phyloP scores from a whole-genome alignment of 1,140 invertebrate genomes.

The Antheraea pernyi region DNA sequence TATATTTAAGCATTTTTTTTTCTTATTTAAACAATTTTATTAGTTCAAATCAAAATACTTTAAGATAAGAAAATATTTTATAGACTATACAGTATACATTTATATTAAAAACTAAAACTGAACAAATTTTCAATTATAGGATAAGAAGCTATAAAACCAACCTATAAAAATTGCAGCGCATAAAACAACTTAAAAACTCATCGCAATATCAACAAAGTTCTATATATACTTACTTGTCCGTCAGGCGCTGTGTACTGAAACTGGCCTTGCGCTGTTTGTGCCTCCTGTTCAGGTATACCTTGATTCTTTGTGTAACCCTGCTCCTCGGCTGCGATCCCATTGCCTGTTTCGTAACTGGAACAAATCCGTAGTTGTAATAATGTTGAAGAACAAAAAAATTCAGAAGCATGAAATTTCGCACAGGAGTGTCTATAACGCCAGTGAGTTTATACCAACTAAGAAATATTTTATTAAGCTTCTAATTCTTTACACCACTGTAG shows the following conservation, averaged over 20 bases:
- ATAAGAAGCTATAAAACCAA: background rate
- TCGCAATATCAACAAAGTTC: slow-evolving; percentile 4
- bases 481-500: too few relatives aligned
- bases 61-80: too few relatives aligned
- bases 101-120: too few relatives aligned
- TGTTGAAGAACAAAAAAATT: too few relatives aligned
- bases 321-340: slow-evolving; percentile 81
- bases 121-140: background rate
- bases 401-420: too few relatives aligned
- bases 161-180: background rate
- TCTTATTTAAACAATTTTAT: too few relatives aligned
- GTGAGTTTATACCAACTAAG: too few relatives aligned
- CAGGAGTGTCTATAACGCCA: too few relatives aligned
- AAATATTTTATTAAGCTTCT: too few relatives aligned
- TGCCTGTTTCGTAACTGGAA: slow-evolving; percentile 82
- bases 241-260: slow-evolving; percentile 87
- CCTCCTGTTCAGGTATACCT: slow-evolving; percentile 75
- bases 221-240: slow-evolving; percentile 79
- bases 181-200: background rate
- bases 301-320: slow-evolving; percentile 79
- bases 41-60: too few relatives aligned
- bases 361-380: background rate
- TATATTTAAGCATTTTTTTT: too few relatives aligned
- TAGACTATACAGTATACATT: too few relatives aligned
- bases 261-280: slow-evolving; percentile 80